Evolutionary conservation across 2,113 vertebrate genomes (phyloP), one percentile per base, ranked within the genome.

Genomic region (Chamaea fasciata): DNA sequence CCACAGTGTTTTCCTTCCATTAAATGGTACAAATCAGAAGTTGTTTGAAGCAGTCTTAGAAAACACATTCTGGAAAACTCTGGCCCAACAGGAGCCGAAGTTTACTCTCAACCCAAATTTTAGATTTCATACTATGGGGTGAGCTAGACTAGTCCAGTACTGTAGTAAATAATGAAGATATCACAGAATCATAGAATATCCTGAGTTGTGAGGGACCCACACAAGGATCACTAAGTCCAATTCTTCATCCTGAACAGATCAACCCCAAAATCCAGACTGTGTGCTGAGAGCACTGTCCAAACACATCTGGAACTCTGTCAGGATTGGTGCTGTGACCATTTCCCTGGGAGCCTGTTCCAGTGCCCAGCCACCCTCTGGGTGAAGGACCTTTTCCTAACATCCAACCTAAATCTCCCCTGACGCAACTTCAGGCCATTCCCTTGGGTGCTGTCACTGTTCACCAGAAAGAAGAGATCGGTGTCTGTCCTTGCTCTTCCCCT

Each of bases 331-430:
- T 33, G 27, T 13, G 17, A 27, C 22, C 33, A 4, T 22, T 44
- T 13, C 3, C 39, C 14, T 35, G 33, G 33, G 27, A 44, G 21
- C 17, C 13, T 52, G 37, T 15, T 59, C 26, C 31, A 44, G 46
- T 19, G 27, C 11, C 14, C 17, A 17, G 3, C 0, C 44, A 42
- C 7, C 4, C 7, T 12, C 4, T 27, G 31, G 11, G 7, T 26
- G 17, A 76, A 5, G 31, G 31, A 6, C 5, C 7, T 37, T 59
- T 22, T 52, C 13, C 26, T 59, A 1, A 15, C 22, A 60, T 15
- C 9, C 37, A 68, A 3, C 7, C 5, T 18, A 68, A 57, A 39
- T 39, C 37, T 11, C 1, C 5, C 35, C 52, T 26, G 20, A 11
- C 16, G 7, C 42, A 65, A 0, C 28, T 10, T 74, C 23, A 35